Conservation (phyloP, 2,113 vertebrate species). For the Scopus umbretta region DNA sequence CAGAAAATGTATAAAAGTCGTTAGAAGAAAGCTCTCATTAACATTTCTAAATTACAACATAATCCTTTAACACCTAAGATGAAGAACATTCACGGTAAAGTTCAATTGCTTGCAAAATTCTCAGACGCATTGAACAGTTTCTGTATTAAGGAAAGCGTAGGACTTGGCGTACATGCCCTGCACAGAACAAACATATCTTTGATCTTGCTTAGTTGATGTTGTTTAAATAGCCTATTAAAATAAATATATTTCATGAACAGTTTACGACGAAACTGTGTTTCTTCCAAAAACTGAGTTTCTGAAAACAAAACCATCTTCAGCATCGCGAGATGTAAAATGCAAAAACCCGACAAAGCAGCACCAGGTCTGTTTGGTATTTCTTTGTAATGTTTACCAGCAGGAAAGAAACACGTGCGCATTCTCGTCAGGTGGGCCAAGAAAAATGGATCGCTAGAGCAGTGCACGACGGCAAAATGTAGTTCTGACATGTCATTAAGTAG, state of each 20-base stretch:
- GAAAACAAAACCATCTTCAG: not conserved
- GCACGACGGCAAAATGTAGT: not conserved
- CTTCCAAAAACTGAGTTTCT: not conserved
- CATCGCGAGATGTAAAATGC: not conserved
- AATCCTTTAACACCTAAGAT: constrained; percentile 25
- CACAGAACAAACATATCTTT: not conserved
- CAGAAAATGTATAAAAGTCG: not conserved
- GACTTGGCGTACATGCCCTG: not conserved
- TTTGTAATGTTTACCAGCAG: not conserved
- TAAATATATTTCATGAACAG: not conserved
- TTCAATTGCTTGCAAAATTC: not conserved
- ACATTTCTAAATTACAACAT: not conserved
- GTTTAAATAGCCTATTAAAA: not conserved
- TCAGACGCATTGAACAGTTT: not conserved
- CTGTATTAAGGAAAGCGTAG: not conserved
- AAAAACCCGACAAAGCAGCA: not conserved
- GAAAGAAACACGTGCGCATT: not conserved
- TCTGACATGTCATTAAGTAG: not conserved
- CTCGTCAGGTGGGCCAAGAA: not conserved
- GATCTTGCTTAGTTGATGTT: not conserved
- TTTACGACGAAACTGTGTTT: not conserved
- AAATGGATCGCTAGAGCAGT: not conserved
- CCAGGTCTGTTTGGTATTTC: not conserved
- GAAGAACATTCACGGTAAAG: not conserved
- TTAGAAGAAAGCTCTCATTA: not conserved